phyloP scores from a whole-genome alignment of 2,797 vertebrate genomes.

The Tamandua tetradactyla region DNA sequence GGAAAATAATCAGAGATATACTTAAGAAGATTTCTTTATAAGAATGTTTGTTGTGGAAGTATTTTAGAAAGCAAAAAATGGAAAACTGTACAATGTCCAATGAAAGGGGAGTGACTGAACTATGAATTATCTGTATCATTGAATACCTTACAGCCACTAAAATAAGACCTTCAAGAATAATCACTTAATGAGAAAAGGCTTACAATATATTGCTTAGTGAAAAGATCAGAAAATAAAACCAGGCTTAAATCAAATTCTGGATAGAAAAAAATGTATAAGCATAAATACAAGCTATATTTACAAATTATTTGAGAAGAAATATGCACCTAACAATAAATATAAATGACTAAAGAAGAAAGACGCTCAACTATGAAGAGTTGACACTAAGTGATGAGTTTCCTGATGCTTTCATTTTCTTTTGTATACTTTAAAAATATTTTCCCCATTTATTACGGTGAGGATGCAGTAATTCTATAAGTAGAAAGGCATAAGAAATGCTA shows the following conservation, averaged over 20 bases:
- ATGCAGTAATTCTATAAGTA: neutral
- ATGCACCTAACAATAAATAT: neutral
- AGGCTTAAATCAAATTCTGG: neutral
- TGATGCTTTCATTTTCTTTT: neutral
- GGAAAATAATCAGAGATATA: neutral
- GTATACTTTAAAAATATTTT: neutral
- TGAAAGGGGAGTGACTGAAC: neutral
- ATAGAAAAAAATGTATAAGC: neutral
- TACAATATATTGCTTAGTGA: neutral
- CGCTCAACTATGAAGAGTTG: neutral
- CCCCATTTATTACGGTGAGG: neutral
- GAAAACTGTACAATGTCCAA: neutral
- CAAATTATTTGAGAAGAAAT: neutral
- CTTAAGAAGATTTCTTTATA: neutral
- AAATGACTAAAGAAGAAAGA: neutral
- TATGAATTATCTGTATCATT: too few relatives aligned
- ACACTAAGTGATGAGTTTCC: neutral
- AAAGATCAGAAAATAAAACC: slow-evolving; percentile 21
- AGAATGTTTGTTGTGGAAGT: neutral
- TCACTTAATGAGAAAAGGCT: neutral
- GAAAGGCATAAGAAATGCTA: neutral
- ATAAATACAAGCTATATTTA: neutral
- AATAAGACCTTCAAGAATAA: neutral
- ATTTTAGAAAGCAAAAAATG: neutral
- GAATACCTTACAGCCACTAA: neutral